Percentiles rank a stretch among this genome's conserved stretches.
Conservation (phyloP, 2,888 invertebrate genomes). For the Deilephila elpenor region DNA sequence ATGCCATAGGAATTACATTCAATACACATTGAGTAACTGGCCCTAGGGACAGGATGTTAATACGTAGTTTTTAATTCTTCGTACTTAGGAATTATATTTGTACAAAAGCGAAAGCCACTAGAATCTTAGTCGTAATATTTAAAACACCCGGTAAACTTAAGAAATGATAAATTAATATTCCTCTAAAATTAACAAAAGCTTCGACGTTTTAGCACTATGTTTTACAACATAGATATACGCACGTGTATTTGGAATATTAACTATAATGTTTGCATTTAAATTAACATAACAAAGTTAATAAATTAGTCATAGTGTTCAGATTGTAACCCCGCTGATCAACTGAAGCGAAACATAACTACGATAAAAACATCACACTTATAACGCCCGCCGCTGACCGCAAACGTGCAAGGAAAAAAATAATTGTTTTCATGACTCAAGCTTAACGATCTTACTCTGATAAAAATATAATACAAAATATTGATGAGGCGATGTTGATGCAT, state of each 20-base stretch:
- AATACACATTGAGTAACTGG: background rate
- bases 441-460: slow-evolving; percentile 45
- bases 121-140: no score
- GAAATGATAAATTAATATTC: no score
- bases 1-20: background rate
- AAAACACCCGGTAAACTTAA: no score
- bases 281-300: slow-evolving; percentile 4
- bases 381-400: slow-evolving; percentile 41
- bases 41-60: background rate
- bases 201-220: no score
- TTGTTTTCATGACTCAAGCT: slow-evolving; percentile 55
- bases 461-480: slow-evolving; percentile 41
- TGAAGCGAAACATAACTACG: slow-evolving; percentile 60
- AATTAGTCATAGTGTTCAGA: slow-evolving; percentile 26
- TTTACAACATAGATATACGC: no score
- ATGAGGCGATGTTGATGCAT: background rate
- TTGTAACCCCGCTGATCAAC: slow-evolving; percentile 54
- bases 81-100: no score
- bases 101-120: no score
- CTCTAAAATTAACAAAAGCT: no score
- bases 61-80: no score
- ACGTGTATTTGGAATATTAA: background rate
- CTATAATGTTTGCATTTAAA: background rate
- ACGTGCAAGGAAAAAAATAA: slow-evolving; percentile 47
- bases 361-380: slow-evolving; percentile 55